These are phyloP conservation scores for Limnodromus scolopaceus DNA, from an alignment of 2,797 vertebrate species.

Conservation along the genomic window DNA sequence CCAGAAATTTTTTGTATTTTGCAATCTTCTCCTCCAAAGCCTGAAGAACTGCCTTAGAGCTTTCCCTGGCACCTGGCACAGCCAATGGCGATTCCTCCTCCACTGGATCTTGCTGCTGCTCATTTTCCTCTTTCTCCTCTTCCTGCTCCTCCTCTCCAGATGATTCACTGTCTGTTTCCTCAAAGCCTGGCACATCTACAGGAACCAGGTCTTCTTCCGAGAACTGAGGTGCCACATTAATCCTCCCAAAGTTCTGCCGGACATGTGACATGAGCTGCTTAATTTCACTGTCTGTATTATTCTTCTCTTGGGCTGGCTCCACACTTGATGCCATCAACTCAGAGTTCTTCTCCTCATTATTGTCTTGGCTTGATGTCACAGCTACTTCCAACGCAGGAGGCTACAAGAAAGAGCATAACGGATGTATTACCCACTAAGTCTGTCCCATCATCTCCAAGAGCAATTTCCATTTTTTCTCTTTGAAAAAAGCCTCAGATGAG, in stretches of 20 bases:
- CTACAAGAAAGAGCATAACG: conserved; percentile 17
- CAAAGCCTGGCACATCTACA: conserved; percentile 86
- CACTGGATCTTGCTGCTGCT: neutral
- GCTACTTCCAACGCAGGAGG: neutral
- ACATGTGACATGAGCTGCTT: conserved; percentile 84
- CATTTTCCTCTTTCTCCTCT: conserved; percentile 62
- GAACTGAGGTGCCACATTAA: conserved; percentile 92
- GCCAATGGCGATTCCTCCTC: neutral
- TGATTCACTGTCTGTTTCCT: conserved; percentile 73
- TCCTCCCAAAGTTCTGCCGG: conserved; percentile 94
- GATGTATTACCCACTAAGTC: neutral
- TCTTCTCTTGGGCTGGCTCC: neutral
- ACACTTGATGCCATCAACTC: neutral
- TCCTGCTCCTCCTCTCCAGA: conserved; percentile 61
- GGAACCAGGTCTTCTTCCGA: conserved; percentile 91
- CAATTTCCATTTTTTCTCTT: neutral
- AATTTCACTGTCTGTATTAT: conserved; percentile 28
- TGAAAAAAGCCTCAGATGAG: neutral
- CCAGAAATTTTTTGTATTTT: conserved; percentile 94
- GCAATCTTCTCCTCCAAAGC: conserved; percentile 93
- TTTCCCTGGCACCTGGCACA: neutral
- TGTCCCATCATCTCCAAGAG: neutral
- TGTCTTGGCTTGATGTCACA: neutral
- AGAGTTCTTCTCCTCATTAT: neutral
- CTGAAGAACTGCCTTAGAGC: conserved; percentile 80